Evolutionary conservation across 2,113 vertebrate genomes (phyloP).

Genomic region (Calypte anna): DNA sequence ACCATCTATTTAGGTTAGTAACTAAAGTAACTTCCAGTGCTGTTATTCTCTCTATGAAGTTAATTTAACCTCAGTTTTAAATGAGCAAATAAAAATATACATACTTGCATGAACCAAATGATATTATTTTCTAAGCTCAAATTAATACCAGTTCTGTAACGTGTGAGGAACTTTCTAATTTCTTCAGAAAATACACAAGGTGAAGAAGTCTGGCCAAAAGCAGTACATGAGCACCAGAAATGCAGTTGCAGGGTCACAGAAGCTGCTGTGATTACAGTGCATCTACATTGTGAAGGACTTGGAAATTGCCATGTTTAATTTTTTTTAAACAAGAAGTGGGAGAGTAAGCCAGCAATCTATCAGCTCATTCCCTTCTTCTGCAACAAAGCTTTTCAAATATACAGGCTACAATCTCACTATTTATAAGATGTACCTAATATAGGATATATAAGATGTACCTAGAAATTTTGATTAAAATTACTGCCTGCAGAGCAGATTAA

Average conservation of each 20-base stretch:
- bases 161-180: neutral
- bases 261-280: neutral
- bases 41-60: neutral
- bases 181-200: neutral
- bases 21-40: neutral
- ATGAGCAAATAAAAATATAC: neutral
- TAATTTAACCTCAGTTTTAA: neutral
- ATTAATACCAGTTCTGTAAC: neutral
- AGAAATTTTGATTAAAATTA: neutral
- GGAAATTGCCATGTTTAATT: neutral
- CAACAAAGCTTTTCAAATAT: neutral
- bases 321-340: neutral
- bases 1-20: neutral
- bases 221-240: neutral
- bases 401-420: neutral
- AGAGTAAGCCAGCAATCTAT: neutral
- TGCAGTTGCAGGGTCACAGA: neutral
- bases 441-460: neutral
- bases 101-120: neutral
- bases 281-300: neutral
- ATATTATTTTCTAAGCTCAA: neutral
- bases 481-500: neutral
- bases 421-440: neutral
- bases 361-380: neutral
- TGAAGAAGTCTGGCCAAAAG: neutral